phyloP scores from a whole-genome alignment of 2,888 invertebrate species.

The Meghimatium bilineatum region DNA sequence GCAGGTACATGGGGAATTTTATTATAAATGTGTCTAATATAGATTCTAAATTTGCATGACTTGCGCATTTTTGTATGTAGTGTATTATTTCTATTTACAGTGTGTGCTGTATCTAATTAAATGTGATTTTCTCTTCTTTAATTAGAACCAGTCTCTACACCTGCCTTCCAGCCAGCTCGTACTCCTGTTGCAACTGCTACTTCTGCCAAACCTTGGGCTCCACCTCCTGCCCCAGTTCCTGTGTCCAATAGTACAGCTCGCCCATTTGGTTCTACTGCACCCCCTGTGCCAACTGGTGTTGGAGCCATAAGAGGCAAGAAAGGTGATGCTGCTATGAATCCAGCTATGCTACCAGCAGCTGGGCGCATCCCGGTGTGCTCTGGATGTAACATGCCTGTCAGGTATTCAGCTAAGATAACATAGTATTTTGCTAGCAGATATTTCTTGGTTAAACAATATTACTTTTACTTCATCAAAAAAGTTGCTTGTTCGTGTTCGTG shows the following conservation, averaged over 20 bases:
- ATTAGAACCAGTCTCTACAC: conserved; percentile 28
- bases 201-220: conserved; percentile 64
- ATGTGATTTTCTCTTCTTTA: not conserved
- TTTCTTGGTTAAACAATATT: no score
- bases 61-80: no score
- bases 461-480: no score
- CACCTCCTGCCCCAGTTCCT: conserved; percentile 55
- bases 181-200: conserved; percentile 54
- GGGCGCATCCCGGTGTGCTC: conserved; percentile 61
- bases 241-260: conserved; percentile 54
- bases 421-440: not conserved
- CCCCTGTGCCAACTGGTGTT: conserved; percentile 66
- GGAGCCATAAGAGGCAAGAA: conserved; percentile 68
- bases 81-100: not conserved
- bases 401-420: conserved; percentile 54
- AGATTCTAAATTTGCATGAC: no score
- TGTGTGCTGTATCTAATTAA: not conserved
- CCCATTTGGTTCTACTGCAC: conserved; percentile 54
- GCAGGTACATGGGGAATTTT: no score
- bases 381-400: conserved; percentile 68
- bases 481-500: no score
- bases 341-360: conserved; percentile 55
- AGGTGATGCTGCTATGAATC: conserved; percentile 68
- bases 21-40: no score
- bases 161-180: conserved; percentile 24